Evolutionary conservation across 1,140 invertebrate species (phyloP), one percentile per base, ranked within the genome.

Genomic region (Dreissena rostriformis): DNA sequence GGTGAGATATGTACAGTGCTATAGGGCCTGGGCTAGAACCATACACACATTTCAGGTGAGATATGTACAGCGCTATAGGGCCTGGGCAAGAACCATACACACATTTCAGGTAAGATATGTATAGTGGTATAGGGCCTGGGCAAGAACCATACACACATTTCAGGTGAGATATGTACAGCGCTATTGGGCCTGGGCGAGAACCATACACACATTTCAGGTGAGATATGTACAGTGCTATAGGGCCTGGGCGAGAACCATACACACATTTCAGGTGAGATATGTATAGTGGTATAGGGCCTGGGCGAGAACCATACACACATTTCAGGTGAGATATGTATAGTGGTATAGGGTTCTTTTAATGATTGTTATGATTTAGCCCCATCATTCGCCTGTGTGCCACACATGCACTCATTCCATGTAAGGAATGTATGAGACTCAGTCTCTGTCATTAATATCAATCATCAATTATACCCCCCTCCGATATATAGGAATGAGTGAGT

Each of bases 131-230:
- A 22, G 7, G 5, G 88, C 91, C 10, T 92, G 92, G 92, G 91
- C 89, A 4, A 82, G 90, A 49, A 93, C 91, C 29, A 93, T 93
- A 51, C 92, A 93, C 79, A 93, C 91, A 63, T 92, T 88, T 67
- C 91, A 93, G 91, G 92, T 93, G 77, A n/a, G 28, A 28, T 39
- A 68, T 6, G 24, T n/a, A 28, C 17, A 17, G 12, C 24, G 24
- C 12, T 12, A 12, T 28, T 11, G 19, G 5, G 88, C 91, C 10
- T 92, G 92, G 92, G 91, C 89, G 5, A 83, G 90, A 52, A 93
- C 92, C 51, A 93, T 93, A 39, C 92, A 93, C 79, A 93, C 91
- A 66, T 93, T 87, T 68, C 92, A 93, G 91, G 92, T 92, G 76
- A 26, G 19, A n/a, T 26, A 57, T 14, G 14, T n/a, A 63, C 19